Percentiles rank a stretch among this genome's conserved stretches.
These are phyloP conservation scores for Nycteola revayana DNA, from an alignment of 2,888 invertebrate genomes.

Conservation along the genomic window DNA sequence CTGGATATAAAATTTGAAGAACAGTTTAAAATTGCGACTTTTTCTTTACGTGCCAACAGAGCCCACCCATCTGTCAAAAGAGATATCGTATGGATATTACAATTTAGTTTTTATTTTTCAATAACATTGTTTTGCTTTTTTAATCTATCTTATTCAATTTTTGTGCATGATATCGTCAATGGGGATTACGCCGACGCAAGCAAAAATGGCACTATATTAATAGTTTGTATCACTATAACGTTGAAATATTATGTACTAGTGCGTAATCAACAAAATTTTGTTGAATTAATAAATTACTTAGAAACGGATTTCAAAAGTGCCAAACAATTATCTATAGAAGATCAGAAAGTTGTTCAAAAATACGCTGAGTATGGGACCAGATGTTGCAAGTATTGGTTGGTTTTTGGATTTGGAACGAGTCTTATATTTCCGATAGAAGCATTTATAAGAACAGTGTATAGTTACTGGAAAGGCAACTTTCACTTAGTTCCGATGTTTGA, in stretches of 20 bases:
- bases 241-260: conserved; percentile 49
- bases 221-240: conserved; percentile 43
- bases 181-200: conserved; percentile 45
- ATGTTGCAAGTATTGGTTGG: conserved; percentile 49
- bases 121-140: conserved; percentile 15
- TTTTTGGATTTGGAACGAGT: conserved; percentile 34
- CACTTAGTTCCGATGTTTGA: conserved; percentile 51
- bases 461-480: conserved; percentile 39
- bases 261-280: conserved; percentile 36
- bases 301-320: conserved; percentile 47
- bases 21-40: conserved; percentile 36
- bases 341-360: conserved; percentile 39
- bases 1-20: conserved; percentile 38
- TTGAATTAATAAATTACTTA: conserved; percentile 38
- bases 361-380: conserved; percentile 42
- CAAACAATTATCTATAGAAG: conserved; percentile 33
- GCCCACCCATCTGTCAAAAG: conserved; percentile 39
- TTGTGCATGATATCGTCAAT: conserved; percentile 40
- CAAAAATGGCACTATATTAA: conserved; percentile 48
- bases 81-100: conserved; percentile 34
- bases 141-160: conserved; percentile 41
- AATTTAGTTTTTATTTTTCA: conserved; percentile 26
- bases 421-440: conserved; percentile 51
- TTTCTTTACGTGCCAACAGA: conserved; percentile 38
- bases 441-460: conserved; percentile 42